Evolutionary conservation across 2,797 vertebrate species (phyloP), one percentile per base, ranked within the genome.

Genomic region (Podargus strigoides): DNA sequence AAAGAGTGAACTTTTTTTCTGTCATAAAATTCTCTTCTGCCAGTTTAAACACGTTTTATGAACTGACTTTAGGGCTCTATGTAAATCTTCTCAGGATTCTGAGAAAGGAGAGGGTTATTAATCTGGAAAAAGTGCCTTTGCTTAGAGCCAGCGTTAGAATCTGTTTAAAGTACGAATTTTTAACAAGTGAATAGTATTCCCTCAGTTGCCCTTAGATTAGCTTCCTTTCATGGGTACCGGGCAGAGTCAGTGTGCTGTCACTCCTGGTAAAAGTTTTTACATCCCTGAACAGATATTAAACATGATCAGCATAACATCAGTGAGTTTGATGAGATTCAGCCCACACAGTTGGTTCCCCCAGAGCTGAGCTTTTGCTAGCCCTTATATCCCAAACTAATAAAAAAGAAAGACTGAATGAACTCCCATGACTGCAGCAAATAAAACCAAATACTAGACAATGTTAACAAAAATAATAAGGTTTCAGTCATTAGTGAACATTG

Each of bases 211-310:
- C 70, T 90, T 89, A 92, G 41, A 95, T 85, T 87, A 87, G 56
- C 52, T 93, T 89, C 58, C 24, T 94, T 94, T 95, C 89, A 94
- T 37, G 81, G 84, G 30, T 77, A 80, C 22, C 85, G 64, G 81
- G 78, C 70, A 95, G 32, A 89, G 16, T 37, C 78, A 67, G 88
- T 80, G 80, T 14, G 85, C 47, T 80, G 92, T 97, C 70, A 87
- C 44, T 97, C 49, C 44, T 72, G 72, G 37, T 87, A 74, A 87
- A 87, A 82, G 32, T 90, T 94, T 95, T 94, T 72, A 74, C 81
- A 69, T 95, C 86, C 78, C 86, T 75, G 93, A 96, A 66, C 80
- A 95, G 93, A 89, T 83, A 95, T 95, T 92, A 95, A 87, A 95
- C 84, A 94, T 77, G 81, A 94, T 95, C 94, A 95, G 78, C 84